Evolutionary conservation across 2,797 vertebrate genomes (phyloP).

Genomic region (Neopelma chrysocephalum): DNA sequence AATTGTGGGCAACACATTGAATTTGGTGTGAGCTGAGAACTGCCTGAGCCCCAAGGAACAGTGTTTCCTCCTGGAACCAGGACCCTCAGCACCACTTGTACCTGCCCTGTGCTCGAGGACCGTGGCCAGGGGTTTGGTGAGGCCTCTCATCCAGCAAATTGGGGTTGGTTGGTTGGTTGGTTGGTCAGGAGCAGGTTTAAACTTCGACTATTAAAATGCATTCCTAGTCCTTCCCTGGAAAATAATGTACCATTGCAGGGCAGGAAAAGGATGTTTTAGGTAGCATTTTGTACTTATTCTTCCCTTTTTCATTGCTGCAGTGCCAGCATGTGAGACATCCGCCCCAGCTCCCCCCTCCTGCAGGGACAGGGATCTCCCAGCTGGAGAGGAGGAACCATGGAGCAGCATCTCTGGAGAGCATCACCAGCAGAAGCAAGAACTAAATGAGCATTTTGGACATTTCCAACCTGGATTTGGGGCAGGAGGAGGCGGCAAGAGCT

Average conservation of each 20-base stretch:
- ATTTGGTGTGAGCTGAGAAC: not conserved
- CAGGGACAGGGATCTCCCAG: not conserved
- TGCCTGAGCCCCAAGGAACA: not conserved
- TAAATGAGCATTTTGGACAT: not conserved
- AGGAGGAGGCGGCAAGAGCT: not conserved
- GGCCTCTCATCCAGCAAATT: accelerated
- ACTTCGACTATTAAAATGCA: not conserved
- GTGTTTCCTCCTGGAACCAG: not conserved
- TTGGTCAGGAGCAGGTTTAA: not conserved
- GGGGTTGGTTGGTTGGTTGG: not conserved
- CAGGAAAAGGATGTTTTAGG: not conserved
- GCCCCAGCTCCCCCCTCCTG: not conserved
- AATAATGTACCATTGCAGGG: not conserved
- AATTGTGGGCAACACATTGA: not conserved
- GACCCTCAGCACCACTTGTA: not conserved
- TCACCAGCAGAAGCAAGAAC: accelerated
- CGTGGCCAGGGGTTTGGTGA: not conserved
- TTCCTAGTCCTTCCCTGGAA: not conserved
- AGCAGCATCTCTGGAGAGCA: not conserved
- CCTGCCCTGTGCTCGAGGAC: not conserved
- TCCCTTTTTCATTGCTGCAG: not conserved
- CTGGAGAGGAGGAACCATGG: accelerated
- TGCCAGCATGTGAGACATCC: not conserved
- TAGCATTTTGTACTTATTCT: not conserved
- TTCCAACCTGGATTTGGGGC: not conserved